Evolutionary conservation across 2,113 vertebrate species (phyloP), one percentile per base, ranked within the genome.

Genomic region (Hyperoodon ampullatus): DNA sequence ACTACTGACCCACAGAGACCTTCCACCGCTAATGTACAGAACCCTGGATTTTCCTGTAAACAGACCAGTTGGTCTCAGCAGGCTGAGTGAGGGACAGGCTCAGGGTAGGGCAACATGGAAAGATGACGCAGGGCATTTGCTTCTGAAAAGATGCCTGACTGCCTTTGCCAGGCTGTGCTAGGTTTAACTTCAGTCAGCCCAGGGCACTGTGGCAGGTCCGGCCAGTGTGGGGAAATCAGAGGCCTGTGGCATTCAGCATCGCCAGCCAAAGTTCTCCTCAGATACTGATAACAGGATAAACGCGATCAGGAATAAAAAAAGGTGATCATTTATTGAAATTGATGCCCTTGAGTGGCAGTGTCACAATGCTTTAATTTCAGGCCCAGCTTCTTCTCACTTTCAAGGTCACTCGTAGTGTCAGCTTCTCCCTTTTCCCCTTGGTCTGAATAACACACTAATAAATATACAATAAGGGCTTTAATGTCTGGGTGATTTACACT

Each of bases 301-400:
- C 0, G 3, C 86, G 81, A 55, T 72, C 14, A 4, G 83, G 74
- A 88, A 87, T 95, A 24, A 63, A 87, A 81, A 74, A 94, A 89
- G 85, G 95, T 95, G 96, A 96, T 95, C 70, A 88, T 98, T 98
- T 97, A 95, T 96, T 97, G 63, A 97, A 98, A 98, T 75, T 96
- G 96, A 96, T 94, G 84, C 84, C 96, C 75, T 93, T 71, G 10
- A 97, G 97, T 95, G 26, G 33, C 96, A 75, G 53, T 95, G 90
- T 96, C 96, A 90, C 75, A 85, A 33, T 97, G 94, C 96, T 98
- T 98, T 98, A 98, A 98, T 98, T 98, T 92, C 88, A 98, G 80
- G 63, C 33, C 95, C 35, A 42, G 81, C 90, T 96, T 98, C 98
- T 95, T 80, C 96, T 98, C 55, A 5, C 92, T 84, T 96, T 98